These are phyloP conservation scores for Bombus difficillimus DNA, from an alignment of 1,140 invertebrate genomes.

Conservation along the genomic window DNA sequence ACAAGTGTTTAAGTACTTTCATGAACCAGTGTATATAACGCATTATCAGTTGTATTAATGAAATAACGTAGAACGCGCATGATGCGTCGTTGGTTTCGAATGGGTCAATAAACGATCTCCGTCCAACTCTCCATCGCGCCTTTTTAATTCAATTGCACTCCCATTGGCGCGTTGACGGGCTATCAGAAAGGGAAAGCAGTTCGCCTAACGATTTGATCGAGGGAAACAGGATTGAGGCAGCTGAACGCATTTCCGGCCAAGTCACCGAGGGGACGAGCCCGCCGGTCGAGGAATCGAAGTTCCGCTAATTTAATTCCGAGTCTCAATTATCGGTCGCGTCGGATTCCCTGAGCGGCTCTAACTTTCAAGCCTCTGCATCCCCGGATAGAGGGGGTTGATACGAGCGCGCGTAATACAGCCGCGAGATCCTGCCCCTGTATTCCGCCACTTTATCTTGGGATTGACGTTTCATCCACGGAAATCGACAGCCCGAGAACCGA, in stretches of 20 bases:
- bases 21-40: neutral
- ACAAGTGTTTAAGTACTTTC: neutral
- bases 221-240: neutral
- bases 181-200: constrained; percentile 9
- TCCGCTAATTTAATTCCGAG: constrained; percentile 72
- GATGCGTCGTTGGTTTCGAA: neutral
- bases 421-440: constrained; percentile 14
- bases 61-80: neutral
- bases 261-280: constrained; percentile 29
- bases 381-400: neutral
- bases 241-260: constrained; percentile 52
- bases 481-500: constrained; percentile 49
- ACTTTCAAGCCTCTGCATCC: constrained; percentile 49
- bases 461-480: constrained; percentile 68
- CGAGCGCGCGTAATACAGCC: constrained; percentile 41
- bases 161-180: neutral
- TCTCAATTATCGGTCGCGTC: constrained; percentile 72
- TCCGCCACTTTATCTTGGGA: constrained; percentile 61
- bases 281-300: constrained; percentile 61
- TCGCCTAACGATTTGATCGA: neutral
- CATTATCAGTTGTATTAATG: neutral
- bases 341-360: constrained; percentile 58
- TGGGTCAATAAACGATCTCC: neutral
- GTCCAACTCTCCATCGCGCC: neutral
- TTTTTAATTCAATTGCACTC: neutral